Evolutionary conservation across 2,113 vertebrate genomes (phyloP).

Genomic region (Peromyscus polionotus): DNA sequence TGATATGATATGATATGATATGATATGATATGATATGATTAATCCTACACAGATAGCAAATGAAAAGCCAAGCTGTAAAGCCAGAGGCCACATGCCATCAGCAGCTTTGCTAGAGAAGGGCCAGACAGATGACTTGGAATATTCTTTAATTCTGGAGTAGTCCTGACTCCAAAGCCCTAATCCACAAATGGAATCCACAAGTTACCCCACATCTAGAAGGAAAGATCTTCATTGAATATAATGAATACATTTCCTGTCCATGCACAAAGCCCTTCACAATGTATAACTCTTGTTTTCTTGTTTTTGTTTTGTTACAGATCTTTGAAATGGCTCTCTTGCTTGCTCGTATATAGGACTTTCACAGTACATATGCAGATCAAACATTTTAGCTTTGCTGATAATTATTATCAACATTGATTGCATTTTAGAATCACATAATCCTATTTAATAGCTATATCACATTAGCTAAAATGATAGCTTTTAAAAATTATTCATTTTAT

Average conservation of each 20-base stretch:
- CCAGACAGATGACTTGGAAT: not conserved
- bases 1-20: too few species aligned
- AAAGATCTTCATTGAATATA: not conserved
- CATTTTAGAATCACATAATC: constrained; percentile 21
- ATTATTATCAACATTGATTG: constrained; percentile 30
- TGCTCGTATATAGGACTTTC: not conserved
- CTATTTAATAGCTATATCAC: constrained; percentile 48
- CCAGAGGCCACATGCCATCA: not conserved
- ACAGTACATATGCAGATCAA: not conserved
- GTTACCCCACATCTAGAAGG: not conserved
- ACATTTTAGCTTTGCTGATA: constrained; percentile 30
- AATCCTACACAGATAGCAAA: not conserved
- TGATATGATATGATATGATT: too few species aligned
- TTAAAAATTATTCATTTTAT: not conserved
- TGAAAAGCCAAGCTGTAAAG: constrained; percentile 22
- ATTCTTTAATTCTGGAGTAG: not conserved
- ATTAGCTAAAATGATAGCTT: constrained; percentile 37
- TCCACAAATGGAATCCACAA: not conserved
- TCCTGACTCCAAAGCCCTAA: not conserved
- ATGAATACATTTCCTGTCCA: not conserved
- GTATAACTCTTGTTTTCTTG: not conserved
- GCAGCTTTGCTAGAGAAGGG: not conserved
- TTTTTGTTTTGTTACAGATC: not conserved
- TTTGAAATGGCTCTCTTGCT: constrained; percentile 13
- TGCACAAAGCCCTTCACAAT: not conserved